Base-by-base conservation (phyloP, 2,888 invertebrate species). In the Panzeria rudis region DNA sequence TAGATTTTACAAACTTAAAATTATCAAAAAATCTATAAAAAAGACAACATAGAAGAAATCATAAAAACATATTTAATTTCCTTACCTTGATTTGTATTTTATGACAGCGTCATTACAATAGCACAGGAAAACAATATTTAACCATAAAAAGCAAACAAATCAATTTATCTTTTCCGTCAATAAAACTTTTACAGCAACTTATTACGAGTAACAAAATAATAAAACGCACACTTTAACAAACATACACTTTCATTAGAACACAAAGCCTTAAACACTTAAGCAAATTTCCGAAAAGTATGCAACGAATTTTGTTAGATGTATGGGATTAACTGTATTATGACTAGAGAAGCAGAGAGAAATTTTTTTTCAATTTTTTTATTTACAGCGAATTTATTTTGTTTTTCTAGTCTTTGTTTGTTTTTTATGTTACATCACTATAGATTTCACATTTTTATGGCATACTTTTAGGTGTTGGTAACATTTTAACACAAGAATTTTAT, bases 261-360 rank as follows among this genome's bases (percentile, higher is more conserved):
- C 25, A 23, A 41, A 13, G 41, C 38, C 41, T 32, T 41, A n/a
- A 32, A 15, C 44, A 64, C 25, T 68, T 29, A 17, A 73, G n/a
- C 15, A 23, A 17, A 17, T 56, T 17, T 23, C 75, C 79, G 56
- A 69, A 68, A 68, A 75, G 69, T 79, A 75, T 44, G 83, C 83
- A 68, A 8, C 4, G 7, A 29, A 59, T 68, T 64, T 66, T 54
- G 7, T 64, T 15, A 15, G n/a, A 15, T 13, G 6, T 52, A 13
- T 13, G 25, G 13, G 25, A 5, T 13, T 54, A 25, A 0, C 5
- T 1, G 13, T 62, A 23, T 61, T 54, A 35, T 23, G 56, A 4
- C n/a, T 44, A 29, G 29, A 29, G 29, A 29, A 5, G 35, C n/a
- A 29, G 17, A 4, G 2, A 32, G 15, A 20, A 29, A 29, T 20